Percentiles rank a stretch among this genome's conserved stretches.
Evolutionary conservation across 30 jellyfish, hydroid and myxozoan species (phyloP).

Genomic region (Turritopsis dohrnii): DNA sequence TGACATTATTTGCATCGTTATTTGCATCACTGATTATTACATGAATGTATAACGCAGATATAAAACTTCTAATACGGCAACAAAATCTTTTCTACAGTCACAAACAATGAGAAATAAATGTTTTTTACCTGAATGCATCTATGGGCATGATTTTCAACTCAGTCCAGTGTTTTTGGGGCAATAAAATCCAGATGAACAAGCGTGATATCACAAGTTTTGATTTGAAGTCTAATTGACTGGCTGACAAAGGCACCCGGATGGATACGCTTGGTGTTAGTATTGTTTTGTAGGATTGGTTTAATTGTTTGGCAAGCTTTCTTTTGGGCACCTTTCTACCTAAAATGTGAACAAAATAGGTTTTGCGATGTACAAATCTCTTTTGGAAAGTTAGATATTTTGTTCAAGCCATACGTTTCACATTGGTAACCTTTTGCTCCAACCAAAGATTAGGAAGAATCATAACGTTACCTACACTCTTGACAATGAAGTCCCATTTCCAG

Average conservation of each 20-base stretch:
- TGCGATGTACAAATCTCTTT: background rate
- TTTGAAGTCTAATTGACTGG: constrained; percentile 69
- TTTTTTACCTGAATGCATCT: constrained; percentile 43
- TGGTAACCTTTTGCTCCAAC: no score
- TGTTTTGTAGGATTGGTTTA: constrained; percentile 82
- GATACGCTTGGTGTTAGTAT: constrained; percentile 57
- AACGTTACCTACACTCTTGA: constrained; percentile 58
- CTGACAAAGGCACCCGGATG: constrained; percentile 77
- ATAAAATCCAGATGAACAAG: constrained; percentile 85
- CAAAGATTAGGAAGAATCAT: background rate
- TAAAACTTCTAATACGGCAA: no score
- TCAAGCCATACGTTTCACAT: no score
- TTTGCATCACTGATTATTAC: no score
- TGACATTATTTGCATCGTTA: no score
- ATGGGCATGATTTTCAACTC: constrained; percentile 91
- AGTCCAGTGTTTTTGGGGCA: constrained; percentile 87
- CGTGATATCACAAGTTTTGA: constrained; percentile 70
- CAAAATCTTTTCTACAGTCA: no score
- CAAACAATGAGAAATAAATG: background rate
- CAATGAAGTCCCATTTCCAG: constrained; percentile 94
- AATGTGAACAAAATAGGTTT: background rate
- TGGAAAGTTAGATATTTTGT: background rate
- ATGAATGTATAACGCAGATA: no score
- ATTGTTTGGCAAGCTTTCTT: constrained; percentile 75
- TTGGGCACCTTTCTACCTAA: constrained; percentile 84